Conservation (phyloP, 2,888 invertebrate genomes). For the Apeira syringaria region DNA sequence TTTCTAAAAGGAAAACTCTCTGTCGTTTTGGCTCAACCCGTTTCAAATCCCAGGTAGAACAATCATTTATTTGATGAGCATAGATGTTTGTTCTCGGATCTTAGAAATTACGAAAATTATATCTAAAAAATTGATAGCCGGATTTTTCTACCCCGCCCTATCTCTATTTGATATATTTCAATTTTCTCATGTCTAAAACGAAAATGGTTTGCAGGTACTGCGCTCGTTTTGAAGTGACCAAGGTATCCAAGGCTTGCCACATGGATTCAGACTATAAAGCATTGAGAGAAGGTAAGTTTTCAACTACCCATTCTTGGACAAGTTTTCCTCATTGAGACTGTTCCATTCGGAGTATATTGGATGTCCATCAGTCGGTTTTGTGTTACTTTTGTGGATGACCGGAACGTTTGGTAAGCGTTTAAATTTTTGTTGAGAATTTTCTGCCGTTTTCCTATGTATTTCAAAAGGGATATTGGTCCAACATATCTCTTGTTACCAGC, state of each 20-base stretch:
- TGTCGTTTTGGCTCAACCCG: too few relatives aligned
- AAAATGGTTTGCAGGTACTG: constrained; percentile 88
- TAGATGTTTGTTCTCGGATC: too few relatives aligned
- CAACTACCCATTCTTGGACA: background rate
- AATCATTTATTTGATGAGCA: too few relatives aligned
- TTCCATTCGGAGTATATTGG: background rate
- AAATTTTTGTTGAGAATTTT: background rate
- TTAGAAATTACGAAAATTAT: too few relatives aligned
- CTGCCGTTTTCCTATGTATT: background rate
- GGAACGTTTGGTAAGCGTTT: constrained; percentile 2
- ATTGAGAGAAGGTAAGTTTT: constrained; percentile 87
- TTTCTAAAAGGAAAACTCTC: too few relatives aligned
- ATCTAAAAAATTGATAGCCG: too few relatives aligned
- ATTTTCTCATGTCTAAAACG: constrained; percentile 37
- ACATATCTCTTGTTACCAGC: too few relatives aligned
- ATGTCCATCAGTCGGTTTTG: constrained; percentile 8
- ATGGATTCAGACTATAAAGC: constrained; percentile 88
- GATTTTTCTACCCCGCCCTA: too few relatives aligned
- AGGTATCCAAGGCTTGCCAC: constrained; percentile 92
- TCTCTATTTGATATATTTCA: constrained; percentile 33
- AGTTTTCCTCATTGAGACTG: background rate
- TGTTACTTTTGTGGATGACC: constrained; percentile 3
- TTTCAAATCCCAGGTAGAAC: too few relatives aligned
- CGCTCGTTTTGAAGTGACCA: constrained; percentile 92
- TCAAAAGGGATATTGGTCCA: too few relatives aligned